Base-by-base conservation (phyloP, 2,113 vertebrate genomes). In the Pelusios castaneus region DNA sequence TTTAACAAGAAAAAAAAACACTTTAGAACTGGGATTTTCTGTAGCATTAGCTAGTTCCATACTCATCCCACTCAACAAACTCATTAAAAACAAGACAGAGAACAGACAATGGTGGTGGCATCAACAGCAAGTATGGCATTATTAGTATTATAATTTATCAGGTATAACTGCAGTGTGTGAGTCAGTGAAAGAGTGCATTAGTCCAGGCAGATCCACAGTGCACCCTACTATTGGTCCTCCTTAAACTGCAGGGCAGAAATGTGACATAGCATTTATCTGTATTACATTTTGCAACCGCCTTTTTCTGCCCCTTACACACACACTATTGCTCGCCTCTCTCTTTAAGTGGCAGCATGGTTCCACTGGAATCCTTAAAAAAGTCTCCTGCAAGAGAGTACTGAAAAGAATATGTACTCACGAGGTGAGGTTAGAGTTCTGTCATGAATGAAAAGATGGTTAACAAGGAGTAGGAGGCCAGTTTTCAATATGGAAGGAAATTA, bases 401-500 rank as follows among this genome's bases (percentile, higher is more conserved):
- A 89, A 91, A 79, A 91, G 25, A 13, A 95, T 51, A 54, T 31
- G 43, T 70, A 92, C 85, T 89, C 86, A 80, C 5, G 79, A 82
- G 22, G 93, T 14, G 3, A 87, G 43, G 56, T 90, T 95, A 25
- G 0, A 56, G 83, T 96, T 92, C 87, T 11, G 3, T 10, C 41
- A 29, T 79, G 79, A 93, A 96, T 88, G 81, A 94, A 63, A 85
- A 92, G 60, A 70, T 19, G 84, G 86, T 90, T 95, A 91, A 78
- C 45, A 70, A 82, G 85, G 80, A 89, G 38, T 2, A 60, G 77
- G 67, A 92, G 80, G 76, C 1, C 19, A 41, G 17, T 88, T 95
- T 95, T 87, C 34, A 89, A 60, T 70, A 79, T 19, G 76, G 75
- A 79, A 89, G 6, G 82, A 89, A 41, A 93, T 89, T 25, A 90